Base-by-base conservation (phyloP, 2,113 vertebrate genomes). In the Montifringilla adamsi region DNA sequence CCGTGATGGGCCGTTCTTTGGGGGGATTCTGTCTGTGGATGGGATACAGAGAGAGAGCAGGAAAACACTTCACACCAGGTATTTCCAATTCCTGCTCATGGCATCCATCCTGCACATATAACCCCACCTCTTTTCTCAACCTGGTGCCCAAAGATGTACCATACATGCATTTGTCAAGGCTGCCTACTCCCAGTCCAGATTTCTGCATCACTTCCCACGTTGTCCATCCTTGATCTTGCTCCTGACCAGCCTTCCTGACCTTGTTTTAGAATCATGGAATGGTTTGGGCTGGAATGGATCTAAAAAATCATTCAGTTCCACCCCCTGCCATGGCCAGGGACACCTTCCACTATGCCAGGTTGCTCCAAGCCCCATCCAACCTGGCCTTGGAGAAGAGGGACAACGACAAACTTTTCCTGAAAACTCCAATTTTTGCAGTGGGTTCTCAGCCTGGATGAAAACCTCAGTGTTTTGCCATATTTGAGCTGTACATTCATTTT, bases 361-460 rank as follows among this genome's bases (percentile, higher is more conserved):
- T 62, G n/a, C 47, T 68, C 41, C 47, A 41, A 68, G 10, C 26
- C 53, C n/a, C 7, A 3, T 35, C 79, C 47, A 68, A 4, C 20
- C 26, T 28, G 47, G 31, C 41, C 70, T 62, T 76, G 87, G 30
- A 89, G 39, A 10, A 69, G 41, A 62, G n/a, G 26, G 3, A 6
- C 26, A 90, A 10, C 33, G 27, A 26, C 26, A 59, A 44, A 50
- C 28, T 60, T 37, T 41, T 39, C 30, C 52, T 49, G 37, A 30
- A 73, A 67, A 50, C 28, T 56, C 23, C 55, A 86, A 0, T 2
- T 49, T 55, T 18, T 0, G 0, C 68, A 43, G 13, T 4, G 19
- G 30, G 18, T 17, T 75, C 56, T 37, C 83, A 84, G 69, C 24
- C n/a, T 70, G 41, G 12, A n/a, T 11, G 17, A 59, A 28, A 68